Base-by-base conservation (phyloP, 53 echinoderm and acorn worm species). In the Mesocentrotus franciscanus region DNA sequence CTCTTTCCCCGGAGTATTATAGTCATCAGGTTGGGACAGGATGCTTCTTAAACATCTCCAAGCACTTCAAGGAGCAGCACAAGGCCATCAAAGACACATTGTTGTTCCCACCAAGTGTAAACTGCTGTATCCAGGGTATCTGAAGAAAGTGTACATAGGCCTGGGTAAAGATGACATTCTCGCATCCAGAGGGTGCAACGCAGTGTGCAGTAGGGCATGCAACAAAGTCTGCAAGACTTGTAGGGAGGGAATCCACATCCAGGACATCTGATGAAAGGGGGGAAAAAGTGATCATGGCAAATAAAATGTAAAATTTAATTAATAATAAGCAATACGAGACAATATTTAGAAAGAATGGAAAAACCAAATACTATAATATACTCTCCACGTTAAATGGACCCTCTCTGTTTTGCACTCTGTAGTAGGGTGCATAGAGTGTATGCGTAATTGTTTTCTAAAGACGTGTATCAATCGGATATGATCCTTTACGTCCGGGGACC, bases 81-180 rank as follows among this genome's bases (percentile, higher is more conserved):
- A 98, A 64, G 26, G 95, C 98, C 72, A 96, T 92, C 59, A 98
- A 95, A 17, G 94, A 89, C 18, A 96, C 84, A 49, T 95, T 95
- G 33, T 94, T 85, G 34, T 89, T 78, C 27, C 92, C 78, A 18
- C 78, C 95, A 24, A 94, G 49, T 27, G 96, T 94, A 91, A 92
- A 96, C 2, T 91, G 75, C 79, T 97, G 97, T 33, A 97, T 94
- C 97, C 97, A 97, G 10, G 95, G 92, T 18, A 97, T 85, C 62
- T 98, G 95, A 56, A 98, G 94, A 1, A 97, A 96, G n/a, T 97
- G 97, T 12, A 96, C 96, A 76, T 96, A 98, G 16, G 96, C 96
- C 68, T 61, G 34, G 15, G 98, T 98, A 57, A 98, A 98, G 30
- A 98, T 93, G 2, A 95, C 93, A n/a, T 94, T 93, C 32, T 95